Evolutionary conservation across 2,888 invertebrate genomes (phyloP).

Genomic region (Archips crataeganus): DNA sequence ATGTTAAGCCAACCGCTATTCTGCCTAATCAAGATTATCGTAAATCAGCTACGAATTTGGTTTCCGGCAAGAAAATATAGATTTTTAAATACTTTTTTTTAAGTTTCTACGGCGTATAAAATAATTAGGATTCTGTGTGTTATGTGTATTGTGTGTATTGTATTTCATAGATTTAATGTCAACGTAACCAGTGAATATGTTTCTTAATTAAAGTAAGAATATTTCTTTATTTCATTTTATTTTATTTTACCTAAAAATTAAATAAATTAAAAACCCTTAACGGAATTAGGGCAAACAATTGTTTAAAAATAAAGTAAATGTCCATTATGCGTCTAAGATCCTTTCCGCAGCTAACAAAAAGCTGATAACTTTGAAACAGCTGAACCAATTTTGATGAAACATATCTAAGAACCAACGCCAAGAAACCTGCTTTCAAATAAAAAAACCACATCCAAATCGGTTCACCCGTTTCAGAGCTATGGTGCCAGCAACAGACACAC

Average conservation of each 20-base stretch:
- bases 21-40: slow-evolving; percentile 9
- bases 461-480: too few species aligned
- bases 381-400: too few species aligned
- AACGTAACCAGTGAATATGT: background rate
- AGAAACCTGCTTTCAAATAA: too few species aligned
- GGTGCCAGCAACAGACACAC: too few species aligned
- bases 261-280: background rate
- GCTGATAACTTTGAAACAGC: too few species aligned
- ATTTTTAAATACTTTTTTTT: background rate
- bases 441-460: too few species aligned
- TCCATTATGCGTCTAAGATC: too few species aligned
- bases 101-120: background rate
- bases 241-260: background rate
- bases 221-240: background rate
- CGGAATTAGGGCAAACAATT: too few species aligned
- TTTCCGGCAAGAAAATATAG: slow-evolving; percentile 6
- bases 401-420: too few species aligned
- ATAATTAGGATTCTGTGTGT: background rate
- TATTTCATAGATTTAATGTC: background rate
- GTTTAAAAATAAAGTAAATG: too few species aligned
- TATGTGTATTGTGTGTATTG: background rate
- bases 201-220: background rate
- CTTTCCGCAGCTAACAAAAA: too few species aligned
- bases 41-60: background rate
- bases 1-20: background rate